Percentiles rank a stretch among this genome's conserved stretches.
Conservation (phyloP, 2,888 invertebrate species). For the Mimachlamys varia region DNA sequence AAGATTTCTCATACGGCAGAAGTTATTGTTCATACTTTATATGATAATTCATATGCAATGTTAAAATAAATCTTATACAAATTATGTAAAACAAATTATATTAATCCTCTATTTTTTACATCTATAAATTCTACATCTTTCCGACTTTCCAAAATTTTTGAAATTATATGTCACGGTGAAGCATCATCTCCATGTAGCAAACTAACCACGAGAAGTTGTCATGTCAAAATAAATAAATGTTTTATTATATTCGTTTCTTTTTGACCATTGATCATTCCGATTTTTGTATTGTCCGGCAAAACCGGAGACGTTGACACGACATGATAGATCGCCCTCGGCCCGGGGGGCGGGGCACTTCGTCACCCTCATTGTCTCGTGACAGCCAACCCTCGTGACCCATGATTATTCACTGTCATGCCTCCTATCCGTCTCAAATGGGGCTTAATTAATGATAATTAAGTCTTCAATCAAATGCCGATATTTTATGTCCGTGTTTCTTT, state of each 20-base stretch:
- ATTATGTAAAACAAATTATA: too few relatives aligned
- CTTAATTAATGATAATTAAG: slow-evolving; percentile 36
- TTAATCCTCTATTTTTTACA: too few relatives aligned
- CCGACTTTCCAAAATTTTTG: too few relatives aligned
- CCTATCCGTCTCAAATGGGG: slow-evolving; percentile 27
- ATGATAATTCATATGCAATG: too few relatives aligned
- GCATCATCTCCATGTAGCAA: too few relatives aligned
- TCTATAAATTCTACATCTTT: too few relatives aligned
- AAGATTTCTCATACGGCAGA: too few relatives aligned
- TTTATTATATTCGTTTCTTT: background rate
- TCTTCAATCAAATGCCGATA: slow-evolving; percentile 26
- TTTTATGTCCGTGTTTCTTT: background rate
- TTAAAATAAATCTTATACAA: too few relatives aligned
- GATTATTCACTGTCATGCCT: slow-evolving; percentile 24
- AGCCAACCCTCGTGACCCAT: slow-evolving; percentile 19
- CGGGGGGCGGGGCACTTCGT: slow-evolving; percentile 28
- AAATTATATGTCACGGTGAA: too few relatives aligned
- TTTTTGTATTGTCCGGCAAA: background rate
- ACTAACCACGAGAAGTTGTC: background rate
- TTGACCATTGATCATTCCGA: background rate
- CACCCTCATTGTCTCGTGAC: slow-evolving; percentile 11
- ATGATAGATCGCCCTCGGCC: background rate
- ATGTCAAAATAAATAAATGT: background rate
- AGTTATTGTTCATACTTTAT: too few relatives aligned
- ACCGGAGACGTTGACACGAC: slow-evolving; percentile 28